Evolutionary conservation across 2,113 vertebrate genomes (phyloP), one percentile per base, ranked within the genome.

Genomic region (Eleginops maclovinus): DNA sequence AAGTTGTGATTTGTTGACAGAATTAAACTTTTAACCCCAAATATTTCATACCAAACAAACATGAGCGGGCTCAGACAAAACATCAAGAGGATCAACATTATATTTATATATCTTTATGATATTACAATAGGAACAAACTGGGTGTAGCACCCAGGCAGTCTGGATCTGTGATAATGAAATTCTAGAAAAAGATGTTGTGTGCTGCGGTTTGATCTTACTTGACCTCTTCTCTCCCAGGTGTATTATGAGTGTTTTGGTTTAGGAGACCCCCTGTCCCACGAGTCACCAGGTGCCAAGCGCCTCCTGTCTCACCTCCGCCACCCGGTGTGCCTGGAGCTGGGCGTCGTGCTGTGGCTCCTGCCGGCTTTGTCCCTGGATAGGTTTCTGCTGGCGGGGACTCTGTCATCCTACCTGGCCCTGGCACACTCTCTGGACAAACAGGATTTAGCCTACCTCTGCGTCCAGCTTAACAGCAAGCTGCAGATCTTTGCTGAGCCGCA

Each of bases 301-400:
- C 93, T 98, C 55, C 95, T 95, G 56, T 87, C 95, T 61, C 97
- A 98, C 90, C 92, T 97, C 17, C 95, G 97, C 26, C 96, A 97
- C 87, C 97, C 97, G 0, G 94, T 97, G 68, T 98, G 94, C 56
- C 85, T 97, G 91, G 97, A 98, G 92, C 92, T 97, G 67, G 87
- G 92, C 10, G 89, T 95, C 0, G 93, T 97, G 75, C 91, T 98
- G 55, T 98, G 97, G 97, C 90, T 94, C 14, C 92, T 97, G 21
- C 97, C 97, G 10, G 91, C 94, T 4, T 72, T 98, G 65, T 90
- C 96, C 31, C 91, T 96, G 14, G 97, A 97, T 79, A 91, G 97
- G 24, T 93, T 97, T 41, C 93, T 98, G 66, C 92, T 97, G 31
- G 94, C 97, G 1, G 83, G 82, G 36, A 90, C 90, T 19, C 92